These are phyloP conservation scores for Dipus sagitta DNA, from an alignment of 2,797 vertebrate genomes.

Conservation along the genomic window DNA sequence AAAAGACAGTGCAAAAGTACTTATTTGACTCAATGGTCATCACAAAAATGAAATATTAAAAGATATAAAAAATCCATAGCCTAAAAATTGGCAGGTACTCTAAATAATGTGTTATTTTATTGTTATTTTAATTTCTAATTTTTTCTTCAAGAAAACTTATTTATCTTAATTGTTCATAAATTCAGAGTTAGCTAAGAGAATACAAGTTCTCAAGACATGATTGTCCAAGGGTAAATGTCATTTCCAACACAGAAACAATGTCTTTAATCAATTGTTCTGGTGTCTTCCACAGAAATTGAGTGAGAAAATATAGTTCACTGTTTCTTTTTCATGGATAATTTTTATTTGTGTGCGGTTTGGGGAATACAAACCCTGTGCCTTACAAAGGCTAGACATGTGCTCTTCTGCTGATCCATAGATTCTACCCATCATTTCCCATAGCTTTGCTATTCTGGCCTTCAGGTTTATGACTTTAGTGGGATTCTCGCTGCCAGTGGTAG, in stretches of 20 bases:
- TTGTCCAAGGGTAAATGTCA: not conserved
- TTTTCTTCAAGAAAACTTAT: not conserved
- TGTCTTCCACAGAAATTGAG: not conserved
- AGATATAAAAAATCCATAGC: not conserved
- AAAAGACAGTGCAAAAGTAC: not conserved
- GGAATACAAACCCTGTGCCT: too few species aligned
- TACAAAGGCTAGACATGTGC: too few species aligned
- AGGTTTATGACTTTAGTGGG: not conserved
- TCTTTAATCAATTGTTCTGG: not conserved
- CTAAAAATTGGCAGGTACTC: not conserved
- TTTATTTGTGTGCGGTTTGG: too few species aligned
- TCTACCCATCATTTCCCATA: not conserved
- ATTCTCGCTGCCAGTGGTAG: not conserved
- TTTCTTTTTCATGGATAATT: not conserved
- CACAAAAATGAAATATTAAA: not conserved
- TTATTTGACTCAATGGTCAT: not conserved
- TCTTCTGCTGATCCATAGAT: too few species aligned
- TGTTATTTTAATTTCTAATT: not conserved
- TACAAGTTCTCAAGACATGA: not conserved
- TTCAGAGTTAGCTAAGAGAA: not conserved
- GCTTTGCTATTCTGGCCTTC: not conserved
- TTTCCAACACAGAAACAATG: not conserved
- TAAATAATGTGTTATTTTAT: constrained; percentile 39
- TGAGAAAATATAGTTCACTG: not conserved
- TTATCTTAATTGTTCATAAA: not conserved